These are phyloP conservation scores for Himantopus leucocephalus DNA, from an alignment of 2,113 vertebrate genomes.

Conservation along the genomic window DNA sequence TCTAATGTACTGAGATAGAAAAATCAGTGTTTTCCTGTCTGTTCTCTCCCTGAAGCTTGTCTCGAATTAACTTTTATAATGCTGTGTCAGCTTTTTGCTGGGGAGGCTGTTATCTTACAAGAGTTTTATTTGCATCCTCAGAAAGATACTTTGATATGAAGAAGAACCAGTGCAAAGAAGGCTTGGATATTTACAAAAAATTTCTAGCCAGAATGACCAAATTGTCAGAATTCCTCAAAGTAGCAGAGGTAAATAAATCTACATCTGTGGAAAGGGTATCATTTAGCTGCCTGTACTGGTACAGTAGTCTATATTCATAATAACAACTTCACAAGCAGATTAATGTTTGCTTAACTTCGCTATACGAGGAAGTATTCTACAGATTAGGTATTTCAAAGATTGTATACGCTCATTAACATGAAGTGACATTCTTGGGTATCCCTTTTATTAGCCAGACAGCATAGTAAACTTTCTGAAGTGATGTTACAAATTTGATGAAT, in stretches of 20 bases:
- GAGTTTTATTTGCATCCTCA: constrained; percentile 54
- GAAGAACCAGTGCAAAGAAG: constrained; percentile 80
- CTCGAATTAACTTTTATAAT: not conserved
- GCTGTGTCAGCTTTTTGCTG: not conserved
- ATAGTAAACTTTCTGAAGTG: not conserved
- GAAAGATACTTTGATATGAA: constrained; percentile 83
- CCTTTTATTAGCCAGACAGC: not conserved
- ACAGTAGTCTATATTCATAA: not conserved
- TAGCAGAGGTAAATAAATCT: constrained; percentile 72
- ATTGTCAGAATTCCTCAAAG: constrained; percentile 77
- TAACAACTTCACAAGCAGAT: not conserved
- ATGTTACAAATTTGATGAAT: not conserved
- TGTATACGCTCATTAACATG: not conserved
- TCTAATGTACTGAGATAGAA: not conserved
- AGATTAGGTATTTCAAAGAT: not conserved
- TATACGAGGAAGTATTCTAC: not conserved
- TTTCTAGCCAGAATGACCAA: constrained; percentile 78
- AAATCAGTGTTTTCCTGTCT: not conserved
- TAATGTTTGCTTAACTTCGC: not conserved
- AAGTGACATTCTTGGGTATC: not conserved
- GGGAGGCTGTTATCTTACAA: not conserved
- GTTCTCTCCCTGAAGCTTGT: not conserved
- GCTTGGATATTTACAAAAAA: constrained; percentile 82
- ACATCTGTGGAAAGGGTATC: not conserved
- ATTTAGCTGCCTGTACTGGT: constrained; percentile 31